Evolutionary conservation across 2,888 invertebrate species (phyloP), one percentile per base, ranked within the genome.

Genomic region (Celastrina argiolus): DNA sequence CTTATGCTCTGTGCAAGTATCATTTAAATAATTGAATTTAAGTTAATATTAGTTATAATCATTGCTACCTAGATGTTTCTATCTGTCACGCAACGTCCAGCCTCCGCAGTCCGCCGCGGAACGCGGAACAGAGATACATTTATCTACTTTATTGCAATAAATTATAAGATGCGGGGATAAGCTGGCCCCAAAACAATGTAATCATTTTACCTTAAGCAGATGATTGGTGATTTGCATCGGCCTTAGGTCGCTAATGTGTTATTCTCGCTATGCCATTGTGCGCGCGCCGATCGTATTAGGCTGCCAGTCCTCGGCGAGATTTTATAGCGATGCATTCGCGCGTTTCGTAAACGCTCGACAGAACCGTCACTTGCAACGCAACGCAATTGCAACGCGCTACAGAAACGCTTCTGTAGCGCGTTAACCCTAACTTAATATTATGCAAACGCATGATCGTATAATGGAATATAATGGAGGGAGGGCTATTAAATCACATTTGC

Each of bases 71-170:
- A 70, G 73, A 73, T 76, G 76, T 73, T 74, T 74, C 75, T 76
- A 82, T 81, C 80, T 84, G 80, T 82, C 84, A 82, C 51, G 51
- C 51, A 51, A 51, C 26, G 22, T 12, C 26, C 51, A n/a, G n/a
- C n/a, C n/a, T n/a, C n/a, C n/a, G n/a, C n/a, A n/a, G n/a, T 45
- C 18, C 18, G 8, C 42, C 76, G 79, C 79, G 83, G 87, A 87
- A 89, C 87, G 88, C 89, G 88, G 88, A 65, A 90, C 89, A 88
- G 81, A 82, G 78, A 78, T 59, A 26, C 39, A 61, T 36, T 36
- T 70, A 68, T 88, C 86, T 88, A 88, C 88, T 87, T 89, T 89
- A 89, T 89, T 81, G 88, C 84, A 86, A 88, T 88, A 87, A 84
- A 87, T 84, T 82, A 87, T 87, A 87, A 81, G 65, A 65, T 65